phyloP scores from a whole-genome alignment of 2,888 invertebrate genomes.

The Lasioglossum zephyrum region DNA sequence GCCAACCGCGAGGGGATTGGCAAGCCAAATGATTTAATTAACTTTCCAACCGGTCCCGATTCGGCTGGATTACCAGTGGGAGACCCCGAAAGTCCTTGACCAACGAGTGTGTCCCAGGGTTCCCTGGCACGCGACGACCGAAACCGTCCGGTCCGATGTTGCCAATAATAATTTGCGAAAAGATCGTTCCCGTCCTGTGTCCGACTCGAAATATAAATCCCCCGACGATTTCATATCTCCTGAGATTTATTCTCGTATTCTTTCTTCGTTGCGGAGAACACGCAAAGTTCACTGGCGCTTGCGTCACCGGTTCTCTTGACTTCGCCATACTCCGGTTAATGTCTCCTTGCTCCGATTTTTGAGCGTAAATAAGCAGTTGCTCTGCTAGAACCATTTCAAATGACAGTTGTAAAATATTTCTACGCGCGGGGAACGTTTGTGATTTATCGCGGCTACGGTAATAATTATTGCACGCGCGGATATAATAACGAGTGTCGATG shows the following conservation, averaged over 20 bases:
- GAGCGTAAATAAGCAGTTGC: constrained; percentile 62
- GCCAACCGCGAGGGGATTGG: constrained; percentile 19
- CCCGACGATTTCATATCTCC: constrained; percentile 36
- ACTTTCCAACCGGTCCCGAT: constrained; percentile 69
- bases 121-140: constrained; percentile 44
- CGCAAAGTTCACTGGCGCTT: constrained; percentile 63
- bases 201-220: not conserved
- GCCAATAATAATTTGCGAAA: constrained; percentile 52
- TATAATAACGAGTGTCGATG: constrained; percentile 44
- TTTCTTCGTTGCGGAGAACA: constrained; percentile 44
- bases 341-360: constrained; percentile 63
- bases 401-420: constrained; percentile 54
- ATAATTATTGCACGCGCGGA: constrained; percentile 53
- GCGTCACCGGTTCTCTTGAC: constrained; percentile 53
- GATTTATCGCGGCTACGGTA: constrained; percentile 49
- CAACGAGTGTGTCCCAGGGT: constrained; percentile 30
- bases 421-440: constrained; percentile 44
- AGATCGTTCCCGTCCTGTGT: not conserved
- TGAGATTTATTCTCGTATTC: constrained; percentile 38
- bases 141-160: constrained; percentile 43
- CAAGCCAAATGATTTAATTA: constrained; percentile 68
- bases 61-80: constrained; percentile 62
- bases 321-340: constrained; percentile 38
- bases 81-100: constrained; percentile 48
- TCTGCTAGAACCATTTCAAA: constrained; percentile 49